Base-by-base conservation (phyloP, 2,888 invertebrate species). In the Miltochrista miniata region DNA sequence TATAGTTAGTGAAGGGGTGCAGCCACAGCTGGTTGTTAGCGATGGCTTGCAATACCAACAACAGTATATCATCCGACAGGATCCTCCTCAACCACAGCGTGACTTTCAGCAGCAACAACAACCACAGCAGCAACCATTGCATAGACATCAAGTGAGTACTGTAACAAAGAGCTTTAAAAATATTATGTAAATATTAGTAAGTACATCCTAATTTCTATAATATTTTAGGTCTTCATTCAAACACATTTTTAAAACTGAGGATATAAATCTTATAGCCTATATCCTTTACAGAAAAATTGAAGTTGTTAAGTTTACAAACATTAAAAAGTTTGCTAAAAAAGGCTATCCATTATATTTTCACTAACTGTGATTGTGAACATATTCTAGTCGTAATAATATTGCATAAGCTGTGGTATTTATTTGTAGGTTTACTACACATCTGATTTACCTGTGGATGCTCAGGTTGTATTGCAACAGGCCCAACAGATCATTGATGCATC, bases 341-440 rank as follows among this genome's bases (percentile, higher is more conserved):
- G n/a, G n/a, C n/a, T n/a, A n/a, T n/a, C n/a, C n/a, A n/a, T n/a
- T n/a, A n/a, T n/a, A n/a, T n/a, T n/a, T n/a, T n/a, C n/a, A n/a
- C n/a, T n/a, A n/a, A n/a, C n/a, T n/a, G n/a, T n/a, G n/a, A 24
- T 24, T 24, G 18, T 24, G 18, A 24, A 24, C 5, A 24, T 24
- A 44, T 10, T 35, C 12, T 43, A 11, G n/a, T 37, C 10, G 49
- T 53, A 51, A 52, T 41, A 55, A 42, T 64, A 13, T 56, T 59
- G 56, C 49, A 44, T 59, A 53, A 64, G 61, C 59, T 67, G 64
- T 70, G 67, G 73, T 57, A 54, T 90, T 90, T 88, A 87, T 90
- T 90, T 89, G 83, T 90, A 92, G 92, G 92, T 92, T 79, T 92
- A 90, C 90, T 92, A 92, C 90, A 88, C 92, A 73, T 91, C 92